Evolutionary conservation across 1,140 invertebrate species (phyloP).

Genomic region (Drosophila pectinifera): DNA sequence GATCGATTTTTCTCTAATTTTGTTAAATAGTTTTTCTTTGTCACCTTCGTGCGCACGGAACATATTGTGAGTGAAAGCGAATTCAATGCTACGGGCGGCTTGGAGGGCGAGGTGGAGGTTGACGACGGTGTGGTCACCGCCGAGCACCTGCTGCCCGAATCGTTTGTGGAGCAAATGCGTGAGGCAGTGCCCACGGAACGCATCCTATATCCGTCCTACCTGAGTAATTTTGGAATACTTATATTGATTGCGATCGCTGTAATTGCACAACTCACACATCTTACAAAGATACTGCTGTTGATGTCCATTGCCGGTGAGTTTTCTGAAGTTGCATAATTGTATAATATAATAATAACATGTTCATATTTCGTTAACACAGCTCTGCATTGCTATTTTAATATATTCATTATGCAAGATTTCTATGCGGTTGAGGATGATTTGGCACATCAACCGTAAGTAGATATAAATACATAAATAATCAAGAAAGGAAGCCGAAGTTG

Average conservation of each 20-base stretch:
- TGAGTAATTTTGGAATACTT: constrained; percentile 90
- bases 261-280: constrained; percentile 90
- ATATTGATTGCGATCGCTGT: constrained; percentile 90
- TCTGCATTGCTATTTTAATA: constrained; percentile 88
- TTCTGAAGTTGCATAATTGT: no score
- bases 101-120: constrained; percentile 29
- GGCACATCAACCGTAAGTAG: constrained; percentile 80
- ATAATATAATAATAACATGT: no score
- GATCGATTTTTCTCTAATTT: constrained; percentile 23
- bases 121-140: constrained; percentile 46
- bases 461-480: background rate
- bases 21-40: constrained; percentile 72
- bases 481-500: no score
- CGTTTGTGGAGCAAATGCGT: constrained; percentile 75
- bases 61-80: constrained; percentile 80
- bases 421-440: constrained; percentile 87
- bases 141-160: constrained; percentile 71
- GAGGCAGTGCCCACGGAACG: constrained; percentile 68
- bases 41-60: constrained; percentile 77
- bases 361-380: constrained; percentile 15
- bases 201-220: constrained; percentile 90
- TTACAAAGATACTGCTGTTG: constrained; percentile 89
- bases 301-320: constrained; percentile 86
- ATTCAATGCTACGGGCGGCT: constrained; percentile 69
- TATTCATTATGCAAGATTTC: constrained; percentile 86